Base-by-base conservation (phyloP, 2,797 vertebrate species). In the Gouania willdenowi region DNA sequence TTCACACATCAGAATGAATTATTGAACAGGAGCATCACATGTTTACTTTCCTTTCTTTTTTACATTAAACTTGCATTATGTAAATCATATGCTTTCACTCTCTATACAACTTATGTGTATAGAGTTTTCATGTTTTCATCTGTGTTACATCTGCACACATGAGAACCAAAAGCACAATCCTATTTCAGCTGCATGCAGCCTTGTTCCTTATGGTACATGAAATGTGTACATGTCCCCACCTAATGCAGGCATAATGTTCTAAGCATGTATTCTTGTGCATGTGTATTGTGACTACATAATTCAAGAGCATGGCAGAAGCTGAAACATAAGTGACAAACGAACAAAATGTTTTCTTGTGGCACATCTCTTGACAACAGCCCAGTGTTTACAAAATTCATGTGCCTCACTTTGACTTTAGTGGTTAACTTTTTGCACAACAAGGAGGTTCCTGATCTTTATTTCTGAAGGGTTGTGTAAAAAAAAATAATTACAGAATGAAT, bases 1-100 rank as follows among this genome's bases (percentile, higher is more conserved):
- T 21, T 21, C 1, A 1, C 24, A 25, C 29, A 61, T 29, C 24
- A 25, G 12, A 7, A 65, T 65, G 5, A 14, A 64, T 66, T 49
- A 60, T 59, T 56, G 5, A 72, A 14, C 19, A 43, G 2, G 5
- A 24, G 31, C 33, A 10, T 55, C 24, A 40, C 20, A 38, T 47
- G 41, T 35, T 21, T 11, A 40, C 34, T 33, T 57, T 34, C 40
- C 34, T 33, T 57, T 34, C 18, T 39, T 18, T 20, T 45, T 50
- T 47, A 45, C 35, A 50, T 26, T 27, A 30, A 21, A 19, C 27
- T 14, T 47, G 29, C 26, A 29, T 14, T 11, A 35, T 21, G 33
- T 23, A 35, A 41, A 36, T 30, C 18, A 36, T 23, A 3, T 23
- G 3, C 21, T 21, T 23, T 23, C 8, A 23, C 8, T 1, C 1